These are phyloP conservation scores for Neolamprologus fasciatus DNA, from an alignment of 2,113 vertebrate species.

Conservation along the genomic window DNA sequence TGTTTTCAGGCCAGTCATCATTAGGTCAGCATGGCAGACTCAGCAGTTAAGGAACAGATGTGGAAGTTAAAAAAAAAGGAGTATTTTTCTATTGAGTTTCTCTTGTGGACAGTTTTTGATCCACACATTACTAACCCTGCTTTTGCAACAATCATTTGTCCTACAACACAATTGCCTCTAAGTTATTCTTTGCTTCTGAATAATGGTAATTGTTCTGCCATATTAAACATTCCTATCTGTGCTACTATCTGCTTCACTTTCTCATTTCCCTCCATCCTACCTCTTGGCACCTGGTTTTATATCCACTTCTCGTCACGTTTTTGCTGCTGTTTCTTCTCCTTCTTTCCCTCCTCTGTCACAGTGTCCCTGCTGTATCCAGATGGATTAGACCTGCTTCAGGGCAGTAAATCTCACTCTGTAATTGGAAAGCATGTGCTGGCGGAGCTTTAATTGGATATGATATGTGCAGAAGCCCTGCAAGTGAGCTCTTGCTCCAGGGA, in stretches of 20 bases:
- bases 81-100: neutral
- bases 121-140: neutral
- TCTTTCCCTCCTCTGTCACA: neutral
- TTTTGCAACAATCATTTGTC: neutral
- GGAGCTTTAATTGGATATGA: constrained; percentile 73
- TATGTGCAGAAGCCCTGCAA: constrained; percentile 47
- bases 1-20: neutral
- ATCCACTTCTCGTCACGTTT: neutral
- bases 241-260: neutral
- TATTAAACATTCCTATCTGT: neutral
- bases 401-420: constrained; percentile 62
- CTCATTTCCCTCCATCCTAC: neutral
- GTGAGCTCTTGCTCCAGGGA: constrained; percentile 32
- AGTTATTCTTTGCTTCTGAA: neutral
- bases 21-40: neutral
- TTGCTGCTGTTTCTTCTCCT: neutral
- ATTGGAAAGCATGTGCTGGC: constrained; percentile 66
- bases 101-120: neutral
- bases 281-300: neutral
- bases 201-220: neutral
- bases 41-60: neutral
- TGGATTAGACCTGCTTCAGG: constrained; percentile 56
- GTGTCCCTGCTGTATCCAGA: constrained; percentile 2
- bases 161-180: neutral
- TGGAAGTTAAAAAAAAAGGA: neutral